phyloP scores from a whole-genome alignment of 1,140 invertebrate species.

The Drosophila rhopaloa region DNA sequence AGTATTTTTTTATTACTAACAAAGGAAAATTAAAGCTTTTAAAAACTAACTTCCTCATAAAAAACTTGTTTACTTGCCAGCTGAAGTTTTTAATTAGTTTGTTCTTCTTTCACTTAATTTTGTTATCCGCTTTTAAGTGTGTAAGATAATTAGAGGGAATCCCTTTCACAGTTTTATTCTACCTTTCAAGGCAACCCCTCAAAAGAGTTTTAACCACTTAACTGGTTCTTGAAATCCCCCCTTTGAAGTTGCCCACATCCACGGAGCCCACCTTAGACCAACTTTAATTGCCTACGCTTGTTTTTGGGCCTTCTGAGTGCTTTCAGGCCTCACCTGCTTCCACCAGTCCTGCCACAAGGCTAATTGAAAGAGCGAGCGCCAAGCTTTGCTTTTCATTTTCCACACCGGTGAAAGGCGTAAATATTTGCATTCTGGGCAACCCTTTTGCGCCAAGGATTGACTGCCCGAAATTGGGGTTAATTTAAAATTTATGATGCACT shows the following conservation, averaged over 20 bases:
- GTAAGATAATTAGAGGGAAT: slow-evolving; percentile 9
- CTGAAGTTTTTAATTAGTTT: slow-evolving; percentile 12
- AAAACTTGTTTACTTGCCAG: not conserved
- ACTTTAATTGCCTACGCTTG: slow-evolving; percentile 23
- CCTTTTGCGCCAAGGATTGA: slow-evolving; percentile 25
- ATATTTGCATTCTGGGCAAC: slow-evolving; percentile 40
- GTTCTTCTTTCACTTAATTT: not conserved
- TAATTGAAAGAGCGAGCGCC: slow-evolving; percentile 46
- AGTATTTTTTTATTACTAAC: too few relatives aligned
- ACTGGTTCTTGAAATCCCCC: slow-evolving; percentile 3
- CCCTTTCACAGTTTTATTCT: not conserved
- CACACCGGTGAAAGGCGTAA: slow-evolving; percentile 27
- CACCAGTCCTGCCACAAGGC: slow-evolving; percentile 14
- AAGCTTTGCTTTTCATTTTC: slow-evolving; percentile 49
- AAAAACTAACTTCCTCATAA: not conserved
- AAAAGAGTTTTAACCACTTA: slow-evolving; percentile 22
- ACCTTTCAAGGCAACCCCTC: not conserved
- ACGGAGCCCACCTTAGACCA: slow-evolving; percentile 13
- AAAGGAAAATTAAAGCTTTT: not conserved
- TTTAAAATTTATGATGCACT: slow-evolving; percentile 55
- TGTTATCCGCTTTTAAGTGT: not conserved
- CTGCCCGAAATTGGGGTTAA: slow-evolving; percentile 46
- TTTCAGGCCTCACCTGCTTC: slow-evolving; percentile 28
- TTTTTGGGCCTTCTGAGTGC: slow-evolving; percentile 28
- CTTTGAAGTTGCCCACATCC: slow-evolving; percentile 8